A percentile compares a stretch with the other conserved stretches of the same genome.
phyloP scores from a whole-genome alignment of 2,113 vertebrate species.

The Sylvilagus bachmani region DNA sequence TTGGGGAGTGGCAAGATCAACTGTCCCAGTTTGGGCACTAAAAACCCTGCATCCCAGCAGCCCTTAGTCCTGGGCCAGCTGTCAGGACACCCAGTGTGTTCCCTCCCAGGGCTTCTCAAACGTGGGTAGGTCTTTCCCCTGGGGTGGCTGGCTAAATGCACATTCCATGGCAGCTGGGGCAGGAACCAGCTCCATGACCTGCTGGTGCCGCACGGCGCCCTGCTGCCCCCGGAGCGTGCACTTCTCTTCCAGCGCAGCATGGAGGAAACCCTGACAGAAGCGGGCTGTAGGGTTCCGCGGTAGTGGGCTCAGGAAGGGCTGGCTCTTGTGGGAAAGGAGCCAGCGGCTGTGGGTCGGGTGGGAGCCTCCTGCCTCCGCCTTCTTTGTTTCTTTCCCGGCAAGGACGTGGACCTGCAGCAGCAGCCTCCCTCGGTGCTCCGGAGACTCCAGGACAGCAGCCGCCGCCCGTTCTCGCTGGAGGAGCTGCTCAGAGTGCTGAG shows the following conservation, averaged over 20 bases:
- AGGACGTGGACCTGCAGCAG: conserved; percentile 83
- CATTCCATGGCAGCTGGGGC: background rate
- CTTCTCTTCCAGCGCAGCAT: background rate
- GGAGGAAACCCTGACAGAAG: conserved; percentile 39
- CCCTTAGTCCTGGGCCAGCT: background rate
- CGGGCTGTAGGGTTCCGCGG: background rate
- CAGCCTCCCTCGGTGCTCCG: conserved; percentile 89
- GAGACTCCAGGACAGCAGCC: conserved; percentile 84
- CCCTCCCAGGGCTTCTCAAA: background rate
- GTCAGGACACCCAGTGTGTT: background rate
- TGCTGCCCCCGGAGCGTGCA: background rate
- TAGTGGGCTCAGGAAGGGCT: background rate
- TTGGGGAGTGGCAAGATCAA: background rate
- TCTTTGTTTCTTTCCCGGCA: conserved; percentile 74
- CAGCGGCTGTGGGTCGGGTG: background rate
- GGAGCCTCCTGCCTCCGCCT: background rate
- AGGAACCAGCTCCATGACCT: background rate
- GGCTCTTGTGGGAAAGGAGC: background rate
- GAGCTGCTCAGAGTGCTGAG: conserved; percentile 93
- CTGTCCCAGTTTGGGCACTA: background rate
- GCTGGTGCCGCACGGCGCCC: background rate
- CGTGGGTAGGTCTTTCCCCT: background rate
- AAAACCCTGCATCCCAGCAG: background rate
- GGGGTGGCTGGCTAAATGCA: background rate
- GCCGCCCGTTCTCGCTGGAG: conserved; percentile 90